These are phyloP conservation scores for Lampropteryx suffumata DNA, from an alignment of 2,888 invertebrate species.

Conservation along the genomic window DNA sequence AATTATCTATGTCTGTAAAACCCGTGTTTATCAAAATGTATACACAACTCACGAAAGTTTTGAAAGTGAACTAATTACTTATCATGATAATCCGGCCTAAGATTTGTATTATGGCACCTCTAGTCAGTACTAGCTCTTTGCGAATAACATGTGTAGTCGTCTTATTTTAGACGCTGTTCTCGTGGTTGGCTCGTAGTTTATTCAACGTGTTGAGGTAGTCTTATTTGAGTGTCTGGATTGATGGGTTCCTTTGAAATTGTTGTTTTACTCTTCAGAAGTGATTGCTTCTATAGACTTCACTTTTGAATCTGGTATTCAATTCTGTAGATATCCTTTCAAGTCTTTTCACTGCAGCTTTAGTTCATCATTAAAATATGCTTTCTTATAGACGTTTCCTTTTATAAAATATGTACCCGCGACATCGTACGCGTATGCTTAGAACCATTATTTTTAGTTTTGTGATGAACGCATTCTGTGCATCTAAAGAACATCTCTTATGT, in stretches of 20 bases:
- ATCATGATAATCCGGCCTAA: not conserved
- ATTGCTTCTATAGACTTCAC: not conserved
- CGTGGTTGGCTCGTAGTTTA: slow-evolving; percentile 10
- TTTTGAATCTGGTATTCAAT: not conserved
- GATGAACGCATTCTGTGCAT: too few species aligned
- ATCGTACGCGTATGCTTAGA: too few species aligned
- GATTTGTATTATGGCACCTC: not conserved
- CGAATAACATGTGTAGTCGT: slow-evolving; percentile 16
- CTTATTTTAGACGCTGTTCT: slow-evolving; percentile 21
- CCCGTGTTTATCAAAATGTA: too few species aligned
- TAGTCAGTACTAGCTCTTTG: slow-evolving; percentile 39
- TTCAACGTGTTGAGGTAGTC: slow-evolving; percentile 13
- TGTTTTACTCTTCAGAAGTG: not conserved
- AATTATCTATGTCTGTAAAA: too few species aligned
- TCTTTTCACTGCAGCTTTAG: not conserved
- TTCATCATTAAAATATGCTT: too few species aligned
- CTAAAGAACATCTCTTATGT: too few species aligned
- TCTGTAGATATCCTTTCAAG: not conserved
- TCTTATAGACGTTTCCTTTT: too few species aligned
- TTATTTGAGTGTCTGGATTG: slow-evolving; percentile 24
- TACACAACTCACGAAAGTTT: too few species aligned
- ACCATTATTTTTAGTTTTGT: too few species aligned
- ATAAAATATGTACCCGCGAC: too few species aligned
- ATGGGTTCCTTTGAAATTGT: slow-evolving; percentile 20
- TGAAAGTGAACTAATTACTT: too few species aligned